Percentiles rank a stretch among this genome's conserved stretches.
phyloP scores from a whole-genome alignment of 2,113 vertebrate genomes.

The Pongo abelii region DNA sequence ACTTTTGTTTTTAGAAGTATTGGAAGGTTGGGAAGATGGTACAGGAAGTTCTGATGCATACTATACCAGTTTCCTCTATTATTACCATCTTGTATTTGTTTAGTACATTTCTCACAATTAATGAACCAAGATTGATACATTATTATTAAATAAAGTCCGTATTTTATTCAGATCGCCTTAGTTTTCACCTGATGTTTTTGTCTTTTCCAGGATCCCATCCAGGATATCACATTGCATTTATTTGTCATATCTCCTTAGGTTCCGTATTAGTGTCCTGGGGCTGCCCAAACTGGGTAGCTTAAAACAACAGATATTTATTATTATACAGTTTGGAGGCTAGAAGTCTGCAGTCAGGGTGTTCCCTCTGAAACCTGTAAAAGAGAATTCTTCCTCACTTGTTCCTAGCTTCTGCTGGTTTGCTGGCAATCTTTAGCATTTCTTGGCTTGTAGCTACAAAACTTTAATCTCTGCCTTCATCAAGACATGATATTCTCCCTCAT shows the following conservation, averaged over 20 bases:
- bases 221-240: not conserved
- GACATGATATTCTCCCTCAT: not conserved
- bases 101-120: not conserved
- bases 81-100: not conserved
- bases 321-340: not conserved
- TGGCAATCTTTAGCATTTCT: not conserved
- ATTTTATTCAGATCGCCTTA: not conserved
- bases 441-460: not conserved
- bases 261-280: not conserved
- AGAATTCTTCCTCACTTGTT: not conserved
- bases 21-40: not conserved
- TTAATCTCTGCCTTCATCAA: not conserved
- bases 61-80: not conserved
- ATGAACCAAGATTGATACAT: not conserved
- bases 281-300: not conserved
- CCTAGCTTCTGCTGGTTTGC: not conserved
- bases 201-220: too few relatives aligned
- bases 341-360: not conserved
- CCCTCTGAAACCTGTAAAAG: not conserved
- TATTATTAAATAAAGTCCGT: not conserved
- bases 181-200: not conserved
- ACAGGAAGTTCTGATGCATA: not conserved
- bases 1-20: not conserved
- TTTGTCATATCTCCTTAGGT: not conserved
- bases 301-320: not conserved